A percentile compares a stretch with the other conserved stretches of the same genome.
These are phyloP conservation scores for Girardinus metallicus DNA, from an alignment of 2,797 vertebrate species.

Conservation along the genomic window DNA sequence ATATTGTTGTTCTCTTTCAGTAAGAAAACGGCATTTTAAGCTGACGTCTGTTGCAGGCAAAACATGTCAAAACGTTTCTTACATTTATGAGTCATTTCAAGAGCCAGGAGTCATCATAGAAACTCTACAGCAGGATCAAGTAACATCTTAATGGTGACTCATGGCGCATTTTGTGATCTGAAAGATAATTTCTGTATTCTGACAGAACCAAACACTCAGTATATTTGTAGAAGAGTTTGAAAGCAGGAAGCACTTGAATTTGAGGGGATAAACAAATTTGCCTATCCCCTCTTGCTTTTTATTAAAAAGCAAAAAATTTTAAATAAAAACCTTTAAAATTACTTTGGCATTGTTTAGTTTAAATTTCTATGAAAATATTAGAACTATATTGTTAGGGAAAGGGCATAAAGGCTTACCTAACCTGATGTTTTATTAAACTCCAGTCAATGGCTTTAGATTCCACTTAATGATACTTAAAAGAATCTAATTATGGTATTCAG, in stretches of 20 bases:
- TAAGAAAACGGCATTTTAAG: not conserved
- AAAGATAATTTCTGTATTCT: not conserved
- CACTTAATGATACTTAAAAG: too few species aligned
- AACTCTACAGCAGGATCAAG: not conserved
- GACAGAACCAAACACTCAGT: not conserved
- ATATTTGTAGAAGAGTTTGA: not conserved
- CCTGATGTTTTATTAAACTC: not conserved
- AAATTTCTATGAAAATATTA: not conserved
- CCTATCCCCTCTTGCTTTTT: too few species aligned
- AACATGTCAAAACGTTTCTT: not conserved
- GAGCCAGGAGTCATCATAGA: not conserved
- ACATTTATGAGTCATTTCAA: not conserved
- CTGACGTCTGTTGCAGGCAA: not conserved
- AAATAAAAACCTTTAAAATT: too few species aligned
- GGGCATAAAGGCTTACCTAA: not conserved
- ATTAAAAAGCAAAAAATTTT: not conserved
- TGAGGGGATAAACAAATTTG: not conserved
- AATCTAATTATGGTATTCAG: too few species aligned
- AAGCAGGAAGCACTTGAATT: not conserved
- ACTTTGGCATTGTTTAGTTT: not conserved
- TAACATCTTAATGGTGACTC: not conserved
- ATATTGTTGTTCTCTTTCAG: not conserved
- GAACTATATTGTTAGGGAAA: not conserved
- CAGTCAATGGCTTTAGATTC: not conserved
- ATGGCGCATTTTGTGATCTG: not conserved